Conservation (phyloP, 2,113 vertebrate species). For the Cyanocitta stelleri region DNA sequence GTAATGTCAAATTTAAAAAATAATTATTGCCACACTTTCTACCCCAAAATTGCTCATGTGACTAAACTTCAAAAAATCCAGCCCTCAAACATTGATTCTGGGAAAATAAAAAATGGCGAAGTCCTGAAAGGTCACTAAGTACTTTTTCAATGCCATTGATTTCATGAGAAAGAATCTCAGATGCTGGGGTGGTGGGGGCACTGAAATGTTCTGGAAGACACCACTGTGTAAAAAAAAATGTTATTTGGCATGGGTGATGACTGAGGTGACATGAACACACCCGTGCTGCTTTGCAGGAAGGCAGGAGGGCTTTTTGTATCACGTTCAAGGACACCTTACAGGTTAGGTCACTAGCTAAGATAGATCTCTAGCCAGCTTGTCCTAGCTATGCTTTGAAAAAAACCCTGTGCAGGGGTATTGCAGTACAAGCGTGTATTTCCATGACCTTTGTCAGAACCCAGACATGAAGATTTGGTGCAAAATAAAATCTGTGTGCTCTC, state of each 20-base stretch:
- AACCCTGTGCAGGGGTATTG: neutral
- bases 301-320: neutral
- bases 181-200: neutral
- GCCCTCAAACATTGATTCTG: neutral
- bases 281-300: neutral
- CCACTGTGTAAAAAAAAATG: neutral
- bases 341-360: neutral
- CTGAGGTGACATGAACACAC: neutral
- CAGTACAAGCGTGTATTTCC: neutral
- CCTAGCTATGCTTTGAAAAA: neutral
- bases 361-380: neutral
- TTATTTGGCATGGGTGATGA: neutral
- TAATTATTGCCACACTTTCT: neutral
- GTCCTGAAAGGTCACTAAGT: neutral
- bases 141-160: neutral
- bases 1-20: neutral
- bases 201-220: neutral
- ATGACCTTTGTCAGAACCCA: neutral
- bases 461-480: neutral
- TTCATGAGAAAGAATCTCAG: neutral
- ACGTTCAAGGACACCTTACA: accelerated
- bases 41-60: neutral
- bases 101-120: neutral
- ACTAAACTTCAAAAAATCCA: neutral
- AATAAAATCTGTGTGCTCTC: neutral